phyloP scores from a whole-genome alignment of 2,797 vertebrate genomes.

The Poeciliopsis turneri region DNA sequence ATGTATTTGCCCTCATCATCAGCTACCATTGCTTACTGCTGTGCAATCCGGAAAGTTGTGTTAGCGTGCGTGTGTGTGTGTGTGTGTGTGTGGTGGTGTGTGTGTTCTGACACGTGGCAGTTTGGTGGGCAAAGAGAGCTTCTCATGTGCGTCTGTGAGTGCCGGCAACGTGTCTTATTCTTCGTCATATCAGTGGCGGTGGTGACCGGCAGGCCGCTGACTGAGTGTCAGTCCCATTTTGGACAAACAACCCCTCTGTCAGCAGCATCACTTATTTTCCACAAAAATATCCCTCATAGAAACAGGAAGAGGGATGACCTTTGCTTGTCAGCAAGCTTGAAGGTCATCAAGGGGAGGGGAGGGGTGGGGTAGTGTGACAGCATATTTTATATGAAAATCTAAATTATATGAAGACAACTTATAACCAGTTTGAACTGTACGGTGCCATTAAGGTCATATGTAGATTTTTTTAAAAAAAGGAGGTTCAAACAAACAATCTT shows the following conservation, averaged over 20 bases:
- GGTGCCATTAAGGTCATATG: too few relatives aligned
- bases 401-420: neutral
- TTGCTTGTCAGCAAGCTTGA: neutral
- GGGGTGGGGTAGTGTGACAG: too few relatives aligned
- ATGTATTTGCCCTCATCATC: slow-evolving; percentile 79
- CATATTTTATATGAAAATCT: too few relatives aligned
- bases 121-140: slow-evolving; percentile 63
- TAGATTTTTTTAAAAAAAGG: too few relatives aligned
- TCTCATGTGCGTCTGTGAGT: neutral
- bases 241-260: slow-evolving; percentile 79
- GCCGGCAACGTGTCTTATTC: slow-evolving; percentile 84
- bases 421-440: neutral
- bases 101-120: slow-evolving; percentile 54
- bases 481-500: neutral
- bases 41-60: slow-evolving; percentile 37
- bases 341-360: neutral
- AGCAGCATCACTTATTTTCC: slow-evolving; percentile 21
- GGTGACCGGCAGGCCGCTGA: slow-evolving; percentile 55
- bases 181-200: slow-evolving; percentile 86
- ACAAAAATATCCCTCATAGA: neutral
- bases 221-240: slow-evolving; percentile 86
- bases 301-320: neutral
- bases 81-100: slow-evolving; percentile 4
- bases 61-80: neutral
- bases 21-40: slow-evolving; percentile 84